These are phyloP conservation scores for Notodonta dromedarius DNA, from an alignment of 2,888 invertebrate species.

Conservation along the genomic window DNA sequence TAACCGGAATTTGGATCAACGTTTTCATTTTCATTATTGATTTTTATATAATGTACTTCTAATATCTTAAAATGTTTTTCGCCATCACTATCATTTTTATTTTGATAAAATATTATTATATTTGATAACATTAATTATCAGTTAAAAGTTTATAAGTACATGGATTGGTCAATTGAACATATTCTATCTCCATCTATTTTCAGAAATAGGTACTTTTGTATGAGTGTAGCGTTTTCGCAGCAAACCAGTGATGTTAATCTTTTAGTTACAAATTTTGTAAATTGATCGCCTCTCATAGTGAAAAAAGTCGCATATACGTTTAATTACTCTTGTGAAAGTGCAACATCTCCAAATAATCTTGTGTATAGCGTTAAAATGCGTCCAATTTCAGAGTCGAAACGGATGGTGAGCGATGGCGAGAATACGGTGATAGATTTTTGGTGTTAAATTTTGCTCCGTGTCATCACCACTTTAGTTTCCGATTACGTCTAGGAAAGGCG, in stretches of 20 bases:
- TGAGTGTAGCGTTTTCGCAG: conserved; percentile 85
- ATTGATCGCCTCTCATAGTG: conserved; percentile 77
- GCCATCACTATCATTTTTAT: conserved; percentile 6
- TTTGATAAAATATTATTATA: not conserved
- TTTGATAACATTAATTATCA: not conserved
- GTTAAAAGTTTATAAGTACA: conserved; percentile 47
- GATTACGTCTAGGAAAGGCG: conserved; percentile 69
- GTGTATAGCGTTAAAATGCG: conserved; percentile 83
- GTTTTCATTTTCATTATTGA: conserved; percentile 16
- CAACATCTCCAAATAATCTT: conserved; percentile 71
- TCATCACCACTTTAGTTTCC: conserved; percentile 79
- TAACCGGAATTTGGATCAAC: conserved; percentile 41
- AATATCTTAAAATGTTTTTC: not conserved
- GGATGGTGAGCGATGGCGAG: conserved; percentile 85
- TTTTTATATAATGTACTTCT: conserved; percentile 5
- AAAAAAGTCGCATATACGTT: conserved; percentile 71
- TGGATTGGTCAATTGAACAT: conserved; percentile 73
- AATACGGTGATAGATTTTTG: conserved; percentile 84
- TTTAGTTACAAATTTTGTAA: conserved; percentile 83
- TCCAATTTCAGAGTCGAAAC: conserved; percentile 81
- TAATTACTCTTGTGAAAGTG: conserved; percentile 80
- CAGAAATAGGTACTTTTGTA: conserved; percentile 88
- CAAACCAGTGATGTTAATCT: conserved; percentile 87
- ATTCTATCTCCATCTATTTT: conserved; percentile 88
- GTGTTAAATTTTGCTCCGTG: conserved; percentile 84